Conservation (phyloP, 2,888 invertebrate species). For the Gymnoscelis rufifasciata region DNA sequence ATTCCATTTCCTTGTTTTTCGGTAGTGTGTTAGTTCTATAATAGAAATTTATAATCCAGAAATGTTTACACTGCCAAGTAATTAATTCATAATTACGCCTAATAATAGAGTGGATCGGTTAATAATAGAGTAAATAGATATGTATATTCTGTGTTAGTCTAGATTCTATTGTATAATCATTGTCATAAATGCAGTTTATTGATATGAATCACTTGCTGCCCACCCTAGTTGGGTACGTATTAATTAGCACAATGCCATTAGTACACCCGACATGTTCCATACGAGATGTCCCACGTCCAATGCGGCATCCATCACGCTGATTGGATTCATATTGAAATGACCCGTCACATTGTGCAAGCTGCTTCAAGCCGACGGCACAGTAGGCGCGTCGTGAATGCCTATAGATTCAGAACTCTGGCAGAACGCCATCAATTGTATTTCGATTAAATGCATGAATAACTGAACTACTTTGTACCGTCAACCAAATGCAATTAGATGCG, state of each 20-base stretch:
- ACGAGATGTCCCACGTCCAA: constrained; percentile 38
- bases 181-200: background rate
- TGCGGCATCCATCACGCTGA: constrained; percentile 54
- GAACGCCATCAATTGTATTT: background rate
- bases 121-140: too few relatives aligned
- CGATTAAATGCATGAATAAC: too few relatives aligned
- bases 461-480: too few relatives aligned
- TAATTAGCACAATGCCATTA: constrained; percentile 59
- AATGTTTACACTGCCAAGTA: too few relatives aligned
- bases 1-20: too few relatives aligned
- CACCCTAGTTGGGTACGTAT: constrained; percentile 39
- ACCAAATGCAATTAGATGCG: too few relatives aligned
- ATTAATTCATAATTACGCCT: too few relatives aligned
- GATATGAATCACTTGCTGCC: constrained; percentile 1
- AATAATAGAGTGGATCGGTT: too few relatives aligned
- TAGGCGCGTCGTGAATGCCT: background rate
- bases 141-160: too few relatives aligned
- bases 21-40: too few relatives aligned
- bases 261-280: constrained; percentile 46
- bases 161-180: too few relatives aligned
- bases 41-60: too few relatives aligned
- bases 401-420: background rate
- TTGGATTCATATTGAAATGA: constrained; percentile 65
- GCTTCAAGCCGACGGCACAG: background rate
- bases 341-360: constrained; percentile 43